These are phyloP conservation scores for Drosophila sturtevanti DNA, from an alignment of 1,140 invertebrate genomes.

Conservation along the genomic window DNA sequence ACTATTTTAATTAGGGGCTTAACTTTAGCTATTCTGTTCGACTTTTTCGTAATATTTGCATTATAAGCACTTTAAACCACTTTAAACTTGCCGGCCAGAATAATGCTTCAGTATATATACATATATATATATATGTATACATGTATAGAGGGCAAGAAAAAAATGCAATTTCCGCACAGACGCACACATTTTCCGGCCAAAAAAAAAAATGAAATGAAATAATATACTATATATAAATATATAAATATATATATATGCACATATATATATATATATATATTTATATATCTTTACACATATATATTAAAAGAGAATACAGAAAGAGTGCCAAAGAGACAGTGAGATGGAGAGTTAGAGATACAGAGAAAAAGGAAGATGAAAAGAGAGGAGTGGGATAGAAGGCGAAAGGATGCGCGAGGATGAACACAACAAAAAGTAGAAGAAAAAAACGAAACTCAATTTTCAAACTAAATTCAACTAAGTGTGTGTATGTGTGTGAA, in stretches of 20 bases:
- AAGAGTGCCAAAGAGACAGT: neutral
- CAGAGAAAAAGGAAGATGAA: neutral
- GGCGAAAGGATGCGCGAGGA: slow-evolving; percentile 27
- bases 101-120: slow-evolving; percentile 15
- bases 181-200: slow-evolving; percentile 81
- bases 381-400: neutral
- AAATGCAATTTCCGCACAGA: slow-evolving; percentile 82
- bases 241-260: slow-evolving; percentile 12
- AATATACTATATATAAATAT: slow-evolving; percentile 12
- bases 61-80: slow-evolving; percentile 74
- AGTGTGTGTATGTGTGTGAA: slow-evolving; percentile 23
- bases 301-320: slow-evolving; percentile 23
- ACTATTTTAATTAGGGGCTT: slow-evolving; percentile 33
- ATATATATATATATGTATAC: too few relatives aligned
- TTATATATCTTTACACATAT: slow-evolving; percentile 16
- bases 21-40: slow-evolving; percentile 48
- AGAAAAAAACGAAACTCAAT: slow-evolving; percentile 57
- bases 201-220: slow-evolving; percentile 38
- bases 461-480: slow-evolving; percentile 62
- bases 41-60: slow-evolving; percentile 67
- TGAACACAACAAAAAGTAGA: slow-evolving; percentile 6
- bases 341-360: neutral
- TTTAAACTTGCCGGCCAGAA: slow-evolving; percentile 56
- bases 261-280: slow-evolving; percentile 24
- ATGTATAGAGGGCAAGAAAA: slow-evolving; percentile 13